Conservation (phyloP, 2,113 vertebrate genomes). For the Caretta caretta region DNA sequence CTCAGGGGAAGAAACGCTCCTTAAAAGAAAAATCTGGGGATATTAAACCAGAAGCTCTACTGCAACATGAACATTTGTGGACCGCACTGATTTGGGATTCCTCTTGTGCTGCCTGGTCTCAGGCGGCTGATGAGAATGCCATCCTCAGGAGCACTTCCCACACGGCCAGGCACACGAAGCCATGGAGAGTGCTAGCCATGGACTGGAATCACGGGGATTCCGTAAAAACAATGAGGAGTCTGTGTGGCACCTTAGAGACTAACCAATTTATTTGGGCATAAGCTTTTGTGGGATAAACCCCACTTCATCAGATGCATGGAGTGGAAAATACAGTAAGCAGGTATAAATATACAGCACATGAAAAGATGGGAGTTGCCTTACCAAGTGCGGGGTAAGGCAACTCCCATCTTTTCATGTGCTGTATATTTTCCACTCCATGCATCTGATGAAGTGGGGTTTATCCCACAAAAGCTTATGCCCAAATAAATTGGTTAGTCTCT, state of each 20-base stretch:
- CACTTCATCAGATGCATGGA: no score
- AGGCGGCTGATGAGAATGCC: neutral
- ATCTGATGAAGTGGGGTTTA: no score
- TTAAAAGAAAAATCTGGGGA: neutral
- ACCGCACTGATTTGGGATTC: neutral
- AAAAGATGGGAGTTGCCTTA: no score
- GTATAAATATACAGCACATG: conserved; percentile 72
- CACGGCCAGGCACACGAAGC: neutral
- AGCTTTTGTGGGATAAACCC: no score
- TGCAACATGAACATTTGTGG: neutral
- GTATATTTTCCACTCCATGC: no score
- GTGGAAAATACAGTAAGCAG: conserved; percentile 45
- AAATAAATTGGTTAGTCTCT: no score
- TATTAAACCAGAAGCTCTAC: neutral
- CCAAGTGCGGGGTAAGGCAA: neutral
- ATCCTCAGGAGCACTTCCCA: neutral
- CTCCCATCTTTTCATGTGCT: no score
- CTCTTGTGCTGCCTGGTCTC: neutral
- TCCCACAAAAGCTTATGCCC: no score
- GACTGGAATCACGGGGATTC: neutral
- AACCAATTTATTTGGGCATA: no score
- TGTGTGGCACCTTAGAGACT: no score
- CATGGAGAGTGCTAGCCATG: neutral
- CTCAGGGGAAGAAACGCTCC: neutral
- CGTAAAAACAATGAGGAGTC: neutral